Conservation (phyloP, 1,140 invertebrate genomes). For the Drosophila elegans region DNA sequence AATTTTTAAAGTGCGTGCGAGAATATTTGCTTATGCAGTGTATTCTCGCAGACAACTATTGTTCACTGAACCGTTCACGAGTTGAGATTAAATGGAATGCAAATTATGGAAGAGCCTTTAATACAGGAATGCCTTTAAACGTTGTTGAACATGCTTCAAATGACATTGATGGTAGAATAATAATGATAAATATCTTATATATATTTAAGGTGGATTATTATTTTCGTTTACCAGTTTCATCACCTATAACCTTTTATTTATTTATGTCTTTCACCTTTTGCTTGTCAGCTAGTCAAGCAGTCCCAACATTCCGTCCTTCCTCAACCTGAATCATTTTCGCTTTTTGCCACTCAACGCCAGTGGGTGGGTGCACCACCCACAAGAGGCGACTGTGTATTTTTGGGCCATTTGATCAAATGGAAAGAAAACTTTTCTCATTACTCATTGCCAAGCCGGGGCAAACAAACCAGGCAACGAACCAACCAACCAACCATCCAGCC, state of each 20-base stretch:
- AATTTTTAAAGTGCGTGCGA: conserved; percentile 19
- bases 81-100: background rate
- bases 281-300: conserved; percentile 43
- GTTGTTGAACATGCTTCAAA: too few species aligned
- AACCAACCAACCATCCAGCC: conserved; percentile 20
- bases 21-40: conserved; percentile 7
- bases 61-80: conserved; percentile 11
- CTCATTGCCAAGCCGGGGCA: conserved; percentile 75
- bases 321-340: conserved; percentile 29
- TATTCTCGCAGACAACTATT: background rate
- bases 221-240: conserved; percentile 18
- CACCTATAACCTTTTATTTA: conserved; percentile 32
- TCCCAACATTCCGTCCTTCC: conserved; percentile 23
- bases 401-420: conserved; percentile 80
- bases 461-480: conserved; percentile 63
- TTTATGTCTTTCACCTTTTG: conserved; percentile 25
- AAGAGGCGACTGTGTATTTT: conserved; percentile 70
- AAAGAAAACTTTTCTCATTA: conserved; percentile 83
- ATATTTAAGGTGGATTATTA: conserved; percentile 1
- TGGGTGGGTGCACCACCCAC: conserved; percentile 20
- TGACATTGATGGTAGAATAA: too few species aligned
- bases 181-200: too few species aligned
- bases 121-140: too few species aligned
- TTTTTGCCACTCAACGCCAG: conserved; percentile 12
- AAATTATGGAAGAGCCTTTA: background rate